A percentile compares a stretch with the other conserved stretches of the same genome.
Conservation (phyloP, 1,140 invertebrate genomes). For the Diploscapter pachys region DNA sequence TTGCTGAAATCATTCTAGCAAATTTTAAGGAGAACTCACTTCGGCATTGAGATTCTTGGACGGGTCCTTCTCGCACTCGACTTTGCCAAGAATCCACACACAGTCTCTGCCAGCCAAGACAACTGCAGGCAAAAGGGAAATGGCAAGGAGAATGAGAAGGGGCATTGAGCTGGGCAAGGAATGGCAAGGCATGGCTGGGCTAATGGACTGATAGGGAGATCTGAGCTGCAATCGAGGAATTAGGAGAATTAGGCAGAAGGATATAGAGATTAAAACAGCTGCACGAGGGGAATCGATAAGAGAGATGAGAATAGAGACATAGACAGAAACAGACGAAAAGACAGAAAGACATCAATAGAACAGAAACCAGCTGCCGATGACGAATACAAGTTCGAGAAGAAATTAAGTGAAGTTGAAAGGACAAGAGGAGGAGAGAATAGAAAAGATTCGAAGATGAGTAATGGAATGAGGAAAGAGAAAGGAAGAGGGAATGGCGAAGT, state of each 20-base stretch:
- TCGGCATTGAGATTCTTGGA: slow-evolving; percentile 40
- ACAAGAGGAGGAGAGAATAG: too few species aligned
- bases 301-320: neutral
- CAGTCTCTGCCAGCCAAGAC: slow-evolving; percentile 32
- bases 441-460: too few species aligned
- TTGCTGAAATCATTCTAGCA: neutral
- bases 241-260: neutral
- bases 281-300: slow-evolving; percentile 5
- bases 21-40: slow-evolving; percentile 14
- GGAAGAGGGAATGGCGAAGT: neutral
- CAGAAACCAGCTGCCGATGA: neutral
- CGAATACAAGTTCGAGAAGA: neutral
- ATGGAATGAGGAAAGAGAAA: slow-evolving; percentile 1
- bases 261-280: too few species aligned
- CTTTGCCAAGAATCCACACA: slow-evolving; percentile 40
- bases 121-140: neutral
- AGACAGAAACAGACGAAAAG: neutral
- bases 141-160: neutral
- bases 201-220: neutral
- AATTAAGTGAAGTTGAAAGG: slow-evolving; percentile 16
- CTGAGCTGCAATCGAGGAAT: neutral
- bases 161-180: neutral
- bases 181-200: slow-evolving; percentile 3
- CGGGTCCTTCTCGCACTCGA: slow-evolving; percentile 37
- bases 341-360: slow-evolving; percentile 13